Conservation (phyloP, 1,140 invertebrate species). For the Antheraea mylitta region DNA sequence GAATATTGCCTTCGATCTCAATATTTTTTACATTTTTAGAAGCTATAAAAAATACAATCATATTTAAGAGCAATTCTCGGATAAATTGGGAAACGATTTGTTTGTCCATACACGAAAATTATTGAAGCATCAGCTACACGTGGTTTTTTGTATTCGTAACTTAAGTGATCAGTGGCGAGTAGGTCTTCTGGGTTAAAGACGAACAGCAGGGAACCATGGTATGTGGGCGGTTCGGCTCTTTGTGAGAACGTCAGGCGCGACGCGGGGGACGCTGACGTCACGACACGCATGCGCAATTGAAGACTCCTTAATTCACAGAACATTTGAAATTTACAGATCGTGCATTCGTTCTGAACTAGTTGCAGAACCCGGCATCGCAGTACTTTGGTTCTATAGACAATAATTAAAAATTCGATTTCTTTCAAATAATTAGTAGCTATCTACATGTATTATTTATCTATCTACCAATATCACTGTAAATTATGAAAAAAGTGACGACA, state of each 20-base stretch:
- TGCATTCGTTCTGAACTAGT: background rate
- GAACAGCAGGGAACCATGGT: constrained; percentile 12
- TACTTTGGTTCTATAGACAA: background rate
- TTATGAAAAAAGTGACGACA: too few species aligned
- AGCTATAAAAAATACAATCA: too few species aligned
- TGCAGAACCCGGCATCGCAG: background rate
- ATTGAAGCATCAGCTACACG: background rate
- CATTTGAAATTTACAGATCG: constrained; percentile 36
- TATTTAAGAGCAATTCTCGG: too few species aligned
- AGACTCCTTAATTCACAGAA: constrained; percentile 58
- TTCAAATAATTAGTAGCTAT: too few species aligned
- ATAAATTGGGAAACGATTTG: background rate
- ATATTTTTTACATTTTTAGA: too few species aligned
- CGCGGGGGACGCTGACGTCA: constrained; percentile 65
- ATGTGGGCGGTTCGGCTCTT: constrained; percentile 14
- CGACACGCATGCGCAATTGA: constrained; percentile 53
- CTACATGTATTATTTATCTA: too few species aligned
- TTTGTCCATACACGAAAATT: background rate
- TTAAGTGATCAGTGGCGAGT: constrained; percentile 13
- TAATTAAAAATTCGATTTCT: too few species aligned
- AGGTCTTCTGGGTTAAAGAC: constrained; percentile 1
- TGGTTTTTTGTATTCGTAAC: background rate
- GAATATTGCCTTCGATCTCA: too few species aligned
- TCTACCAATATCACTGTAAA: too few species aligned
- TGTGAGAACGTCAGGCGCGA: constrained; percentile 39